Conservation (phyloP, 2,113 vertebrate species). For the Trogon melanurus region DNA sequence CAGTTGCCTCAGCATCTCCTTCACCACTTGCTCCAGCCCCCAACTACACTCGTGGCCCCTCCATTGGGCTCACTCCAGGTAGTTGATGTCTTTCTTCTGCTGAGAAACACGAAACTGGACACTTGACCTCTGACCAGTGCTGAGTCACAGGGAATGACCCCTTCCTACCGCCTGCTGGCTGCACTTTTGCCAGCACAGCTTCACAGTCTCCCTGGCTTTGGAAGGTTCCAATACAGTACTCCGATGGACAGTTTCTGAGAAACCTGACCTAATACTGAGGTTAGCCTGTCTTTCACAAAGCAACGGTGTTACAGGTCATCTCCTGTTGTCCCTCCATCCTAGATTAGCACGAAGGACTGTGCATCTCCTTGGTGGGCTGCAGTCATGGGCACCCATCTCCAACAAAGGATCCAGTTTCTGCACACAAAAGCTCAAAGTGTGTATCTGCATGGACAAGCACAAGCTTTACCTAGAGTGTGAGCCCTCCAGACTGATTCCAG, state of each 20-base stretch:
- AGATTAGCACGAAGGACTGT: background rate
- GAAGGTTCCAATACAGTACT: background rate
- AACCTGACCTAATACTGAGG: background rate
- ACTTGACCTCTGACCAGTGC: background rate
- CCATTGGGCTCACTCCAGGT: background rate
- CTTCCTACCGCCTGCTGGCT: background rate
- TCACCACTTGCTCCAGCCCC: background rate
- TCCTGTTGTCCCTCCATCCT: background rate
- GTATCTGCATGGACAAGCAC: background rate
- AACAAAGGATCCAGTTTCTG: background rate
- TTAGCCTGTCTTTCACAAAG: background rate
- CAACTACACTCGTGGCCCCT: background rate
- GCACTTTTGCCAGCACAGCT: background rate
- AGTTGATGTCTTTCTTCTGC: background rate
- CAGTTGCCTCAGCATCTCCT: background rate
- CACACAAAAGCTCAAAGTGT: background rate
- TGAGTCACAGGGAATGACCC: background rate
- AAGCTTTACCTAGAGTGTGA: background rate
- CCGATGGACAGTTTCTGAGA: background rate
- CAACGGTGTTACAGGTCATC: rapidly evolving
- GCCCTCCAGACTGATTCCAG: background rate
- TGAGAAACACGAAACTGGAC: background rate
- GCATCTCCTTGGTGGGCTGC: background rate
- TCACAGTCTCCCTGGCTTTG: background rate
- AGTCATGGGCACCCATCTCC: background rate